A percentile compares a stretch with the other conserved stretches of the same genome.
These are phyloP conservation scores for Bos indicus DNA, from an alignment of 2,113 vertebrate genomes.

Conservation along the genomic window DNA sequence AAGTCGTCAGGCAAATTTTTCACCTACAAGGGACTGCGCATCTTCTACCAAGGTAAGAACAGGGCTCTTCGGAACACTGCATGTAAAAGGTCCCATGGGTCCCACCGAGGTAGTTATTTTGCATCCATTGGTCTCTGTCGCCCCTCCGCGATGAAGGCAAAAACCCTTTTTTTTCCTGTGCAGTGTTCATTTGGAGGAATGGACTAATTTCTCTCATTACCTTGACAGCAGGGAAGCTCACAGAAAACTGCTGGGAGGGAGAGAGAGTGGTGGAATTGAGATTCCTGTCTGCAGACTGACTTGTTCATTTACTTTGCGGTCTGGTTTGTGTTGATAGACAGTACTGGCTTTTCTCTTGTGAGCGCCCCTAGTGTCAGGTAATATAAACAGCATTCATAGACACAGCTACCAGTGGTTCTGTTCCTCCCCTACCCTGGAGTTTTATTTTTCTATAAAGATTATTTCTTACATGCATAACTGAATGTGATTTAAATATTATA, in stretches of 20 bases:
- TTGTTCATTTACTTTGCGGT: not conserved
- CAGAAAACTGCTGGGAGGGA: not conserved
- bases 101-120: not conserved
- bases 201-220: not conserved
- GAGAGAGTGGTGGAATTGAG: not conserved
- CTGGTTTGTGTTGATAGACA: not conserved
- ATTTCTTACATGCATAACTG: not conserved
- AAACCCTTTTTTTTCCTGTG: not conserved
- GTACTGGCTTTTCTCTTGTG: not conserved
- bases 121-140: not conserved
- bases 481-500: conserved; percentile 7
- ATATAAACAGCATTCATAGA: not conserved
- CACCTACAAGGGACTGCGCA: conserved; percentile 84
- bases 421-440: not conserved
- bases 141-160: not conserved
- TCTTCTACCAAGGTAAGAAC: conserved; percentile 92
- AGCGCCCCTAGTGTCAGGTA: conserved; percentile 2
- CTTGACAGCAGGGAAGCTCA: not conserved
- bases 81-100: rapidly evolving
- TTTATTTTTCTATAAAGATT: conserved; percentile 11
- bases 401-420: not conserved
- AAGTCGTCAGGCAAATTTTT: conserved; percentile 85
- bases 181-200: not conserved
- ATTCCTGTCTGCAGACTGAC: not conserved
- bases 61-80: not conserved